A percentile compares a stretch with the other conserved stretches of the same genome.
Conservation (phyloP, 1,140 invertebrate genomes). For the Lordiphosa mommai region DNA sequence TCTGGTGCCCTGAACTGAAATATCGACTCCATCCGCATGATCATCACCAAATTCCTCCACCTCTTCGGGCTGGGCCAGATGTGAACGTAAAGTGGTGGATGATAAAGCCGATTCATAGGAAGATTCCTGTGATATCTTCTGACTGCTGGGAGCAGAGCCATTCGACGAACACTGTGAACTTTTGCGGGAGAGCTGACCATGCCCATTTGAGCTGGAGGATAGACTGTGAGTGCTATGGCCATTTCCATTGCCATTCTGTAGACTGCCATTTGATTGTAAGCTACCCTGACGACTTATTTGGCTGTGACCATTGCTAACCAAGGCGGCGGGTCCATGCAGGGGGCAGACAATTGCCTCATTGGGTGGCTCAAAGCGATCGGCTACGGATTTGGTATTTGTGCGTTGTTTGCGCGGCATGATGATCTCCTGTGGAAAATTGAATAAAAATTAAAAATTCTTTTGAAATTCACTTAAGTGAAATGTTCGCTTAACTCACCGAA, state of each 20-base stretch:
- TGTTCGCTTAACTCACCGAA: slow-evolving; percentile 84
- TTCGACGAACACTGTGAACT: slow-evolving; percentile 65
- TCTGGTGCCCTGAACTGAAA: slow-evolving; percentile 20
- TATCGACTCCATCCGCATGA: slow-evolving; percentile 9
- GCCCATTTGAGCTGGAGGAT: slow-evolving; percentile 41
- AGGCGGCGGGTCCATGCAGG: slow-evolving; percentile 38
- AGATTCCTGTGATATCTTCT: slow-evolving; percentile 51
- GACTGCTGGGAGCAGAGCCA: slow-evolving; percentile 37
- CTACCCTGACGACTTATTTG: slow-evolving; percentile 61
- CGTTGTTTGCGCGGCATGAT: slow-evolving; percentile 88
- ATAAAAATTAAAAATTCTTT: background rate
- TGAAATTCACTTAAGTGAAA: background rate
- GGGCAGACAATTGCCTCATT: slow-evolving; percentile 72
- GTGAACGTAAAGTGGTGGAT: slow-evolving; percentile 62
- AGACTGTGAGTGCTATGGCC: slow-evolving; percentile 31
- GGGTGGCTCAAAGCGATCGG: slow-evolving; percentile 79
- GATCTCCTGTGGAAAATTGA: slow-evolving; percentile 81
- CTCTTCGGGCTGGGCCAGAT: slow-evolving; percentile 69
- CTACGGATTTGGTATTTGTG: slow-evolving; percentile 87
- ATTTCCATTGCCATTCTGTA: slow-evolving; percentile 50
- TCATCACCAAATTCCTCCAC: slow-evolving; percentile 56
- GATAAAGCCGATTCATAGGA: slow-evolving; percentile 69
- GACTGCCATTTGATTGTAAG: slow-evolving; percentile 51
- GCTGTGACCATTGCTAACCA: slow-evolving; percentile 52
- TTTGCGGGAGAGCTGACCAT: slow-evolving; percentile 55